phyloP scores from a whole-genome alignment of 2,797 vertebrate genomes.

The Chelon labrosus region DNA sequence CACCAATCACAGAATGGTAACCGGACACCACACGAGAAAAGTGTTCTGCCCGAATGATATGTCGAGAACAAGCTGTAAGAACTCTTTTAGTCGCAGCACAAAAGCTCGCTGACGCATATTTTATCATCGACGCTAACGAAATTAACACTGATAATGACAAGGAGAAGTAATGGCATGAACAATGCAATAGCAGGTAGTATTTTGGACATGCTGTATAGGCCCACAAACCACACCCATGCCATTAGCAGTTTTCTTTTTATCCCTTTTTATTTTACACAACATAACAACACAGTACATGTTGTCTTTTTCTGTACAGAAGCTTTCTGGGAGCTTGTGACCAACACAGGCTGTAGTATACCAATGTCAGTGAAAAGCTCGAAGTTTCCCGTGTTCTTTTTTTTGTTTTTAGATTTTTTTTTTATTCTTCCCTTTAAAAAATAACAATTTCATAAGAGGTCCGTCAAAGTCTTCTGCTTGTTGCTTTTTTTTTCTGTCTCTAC shows the following conservation, averaged over 20 bases:
- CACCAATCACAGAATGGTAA: too few species aligned
- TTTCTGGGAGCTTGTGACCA: conserved; percentile 85
- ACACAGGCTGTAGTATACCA: conserved; percentile 73
- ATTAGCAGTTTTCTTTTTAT: conserved; percentile 83
- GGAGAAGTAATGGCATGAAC: too few species aligned
- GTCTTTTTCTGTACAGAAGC: conserved; percentile 91
- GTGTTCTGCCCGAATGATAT: too few species aligned
- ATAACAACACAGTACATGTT: conserved; percentile 93
- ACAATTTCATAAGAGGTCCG: conserved; percentile 89
- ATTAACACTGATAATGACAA: too few species aligned
- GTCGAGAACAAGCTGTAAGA: too few species aligned
- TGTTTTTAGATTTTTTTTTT: conserved; percentile 50
- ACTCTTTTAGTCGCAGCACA: too few species aligned
- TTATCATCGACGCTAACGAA: too few species aligned
- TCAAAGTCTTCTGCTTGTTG: conserved; percentile 73
- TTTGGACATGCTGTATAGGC: background rate
- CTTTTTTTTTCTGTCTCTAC: conserved; percentile 51
- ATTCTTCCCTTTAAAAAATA: conserved; percentile 90
- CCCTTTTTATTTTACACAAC: conserved; percentile 93
- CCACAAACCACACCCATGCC: conserved; percentile 61
- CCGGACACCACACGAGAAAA: too few species aligned
- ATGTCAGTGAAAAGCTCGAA: conserved; percentile 85
- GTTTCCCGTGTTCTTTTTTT: conserved; percentile 64
- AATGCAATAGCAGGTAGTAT: too few species aligned
- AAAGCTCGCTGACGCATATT: too few species aligned